Base-by-base conservation (phyloP, 2,113 vertebrate species). In the Desmodus rotundus region DNA sequence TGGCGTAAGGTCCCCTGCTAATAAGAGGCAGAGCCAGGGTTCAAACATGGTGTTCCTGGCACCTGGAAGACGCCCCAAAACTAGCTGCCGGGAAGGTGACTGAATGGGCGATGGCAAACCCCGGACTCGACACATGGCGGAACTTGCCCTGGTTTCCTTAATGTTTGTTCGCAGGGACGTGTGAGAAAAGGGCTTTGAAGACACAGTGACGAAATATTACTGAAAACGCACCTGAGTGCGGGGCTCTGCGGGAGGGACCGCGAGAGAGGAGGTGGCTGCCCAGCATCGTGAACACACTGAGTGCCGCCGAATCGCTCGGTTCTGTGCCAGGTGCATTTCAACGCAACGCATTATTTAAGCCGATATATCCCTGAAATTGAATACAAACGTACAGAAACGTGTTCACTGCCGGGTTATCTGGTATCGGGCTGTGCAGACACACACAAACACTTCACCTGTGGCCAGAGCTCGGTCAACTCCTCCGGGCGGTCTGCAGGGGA, bases 401-500 rank as follows among this genome's bases (percentile, higher is more conserved):
- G 63, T 83, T n/a, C 50, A 36, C 14, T 3, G 38, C 6, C 1
- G 28, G 20, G 11, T 14, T 20, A 7, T 3, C 2, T 19, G 82
- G 56, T 3, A 1, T 4, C 3, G 0, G 28, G 28, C 16, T 4
- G 1, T 22, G 5, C 13, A 77, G 4, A 80, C 2, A 5, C 58
- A 76, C 20, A 7, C 36, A 0, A 11, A 20, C 0, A 11, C 36
- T 8, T 5, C 2, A 0, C 54, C 78, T 3, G 1, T 0, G 56
- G 31, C 26, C 3, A 4, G 36, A 19, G 10, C 61, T 52, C 8
- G 41, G 54, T 26, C 14, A 70, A 8, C 76, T 26, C 63, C 63
- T 67, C 31, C 14, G 5, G 15, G 33, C 2, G 63, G 26, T 31
- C 61, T 63, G 61, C 28, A 63, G 61, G 61, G 61, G 13, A 7